Evolutionary conservation across 1,140 invertebrate species (phyloP).

Genomic region (Arctopsyche grandis): DNA sequence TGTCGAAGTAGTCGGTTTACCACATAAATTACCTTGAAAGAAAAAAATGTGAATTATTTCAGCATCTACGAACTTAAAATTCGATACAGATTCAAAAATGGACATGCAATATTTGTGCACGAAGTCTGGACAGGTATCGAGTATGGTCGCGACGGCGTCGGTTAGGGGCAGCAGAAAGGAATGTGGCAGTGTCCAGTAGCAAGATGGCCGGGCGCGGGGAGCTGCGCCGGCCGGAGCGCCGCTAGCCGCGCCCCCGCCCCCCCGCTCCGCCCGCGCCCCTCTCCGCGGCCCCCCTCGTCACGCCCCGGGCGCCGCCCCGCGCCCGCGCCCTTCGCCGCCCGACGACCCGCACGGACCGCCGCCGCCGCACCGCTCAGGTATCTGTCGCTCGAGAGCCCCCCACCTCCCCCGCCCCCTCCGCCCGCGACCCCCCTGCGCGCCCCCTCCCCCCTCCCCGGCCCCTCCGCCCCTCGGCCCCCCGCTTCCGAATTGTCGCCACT

Average conservation of each 20-base stretch:
- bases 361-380: not conserved
- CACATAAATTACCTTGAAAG: too few species aligned
- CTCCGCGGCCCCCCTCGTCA: too few species aligned
- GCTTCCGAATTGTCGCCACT: not conserved
- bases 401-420: not conserved
- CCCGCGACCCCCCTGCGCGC: not conserved
- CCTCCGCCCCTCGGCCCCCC: not conserved
- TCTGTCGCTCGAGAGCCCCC: not conserved
- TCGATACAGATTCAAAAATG: too few species aligned
- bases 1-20: too few species aligned
- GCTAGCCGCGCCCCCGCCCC: constrained; percentile 27
- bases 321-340: not conserved
- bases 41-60: too few species aligned
- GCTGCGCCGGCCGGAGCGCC: constrained; percentile 31
- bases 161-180: constrained; percentile 23
- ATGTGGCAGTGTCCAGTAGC: constrained; percentile 38
- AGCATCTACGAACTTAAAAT: too few species aligned
- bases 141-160: not conserved
- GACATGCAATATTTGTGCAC: too few species aligned
- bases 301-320: not conserved
- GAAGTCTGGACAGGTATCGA: too few species aligned
- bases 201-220: constrained; percentile 41
- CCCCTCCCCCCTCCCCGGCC: not conserved
- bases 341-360: not conserved
- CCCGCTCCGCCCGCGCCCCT: not conserved